phyloP scores from a whole-genome alignment of 2,113 vertebrate genomes.

The Cyanoliseus patagonus region DNA sequence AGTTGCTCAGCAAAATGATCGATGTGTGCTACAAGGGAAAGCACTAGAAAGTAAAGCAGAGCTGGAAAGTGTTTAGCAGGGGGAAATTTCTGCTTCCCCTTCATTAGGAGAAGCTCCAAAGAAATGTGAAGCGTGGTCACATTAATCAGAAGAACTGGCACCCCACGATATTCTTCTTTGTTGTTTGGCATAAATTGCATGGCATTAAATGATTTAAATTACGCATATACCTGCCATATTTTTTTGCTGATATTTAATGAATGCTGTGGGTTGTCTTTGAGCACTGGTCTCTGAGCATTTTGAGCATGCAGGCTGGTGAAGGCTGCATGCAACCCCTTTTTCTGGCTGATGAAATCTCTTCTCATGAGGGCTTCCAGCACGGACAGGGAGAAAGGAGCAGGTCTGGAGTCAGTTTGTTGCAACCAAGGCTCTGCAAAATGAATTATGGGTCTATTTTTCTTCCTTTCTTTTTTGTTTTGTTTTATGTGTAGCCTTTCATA shows the following conservation, averaged over 20 bases:
- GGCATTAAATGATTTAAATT: slow-evolving; percentile 55
- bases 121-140: slow-evolving; percentile 40
- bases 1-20: slow-evolving; percentile 65
- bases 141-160: slow-evolving; percentile 61
- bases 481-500: neutral
- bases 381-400: neutral
- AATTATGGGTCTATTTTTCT: no score
- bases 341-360: neutral
- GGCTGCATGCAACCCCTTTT: neutral
- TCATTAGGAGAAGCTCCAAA: slow-evolving; percentile 69
- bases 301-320: neutral
- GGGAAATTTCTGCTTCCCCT: slow-evolving; percentile 64
- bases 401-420: neutral
- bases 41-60: slow-evolving; percentile 48
- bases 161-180: slow-evolving; percentile 24
- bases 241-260: slow-evolving; percentile 48
- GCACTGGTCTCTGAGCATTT: neutral
- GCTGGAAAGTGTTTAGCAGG: slow-evolving; percentile 41
- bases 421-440: neutral
- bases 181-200: slow-evolving; percentile 58
- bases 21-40: slow-evolving; percentile 40
- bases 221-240: slow-evolving; percentile 34
- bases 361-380: accelerated
- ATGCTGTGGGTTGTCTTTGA: neutral
- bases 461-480: neutral